Evolutionary conservation across 2,113 vertebrate species (phyloP), one percentile per base, ranked within the genome.

Genomic region (Xenus cinereus): DNA sequence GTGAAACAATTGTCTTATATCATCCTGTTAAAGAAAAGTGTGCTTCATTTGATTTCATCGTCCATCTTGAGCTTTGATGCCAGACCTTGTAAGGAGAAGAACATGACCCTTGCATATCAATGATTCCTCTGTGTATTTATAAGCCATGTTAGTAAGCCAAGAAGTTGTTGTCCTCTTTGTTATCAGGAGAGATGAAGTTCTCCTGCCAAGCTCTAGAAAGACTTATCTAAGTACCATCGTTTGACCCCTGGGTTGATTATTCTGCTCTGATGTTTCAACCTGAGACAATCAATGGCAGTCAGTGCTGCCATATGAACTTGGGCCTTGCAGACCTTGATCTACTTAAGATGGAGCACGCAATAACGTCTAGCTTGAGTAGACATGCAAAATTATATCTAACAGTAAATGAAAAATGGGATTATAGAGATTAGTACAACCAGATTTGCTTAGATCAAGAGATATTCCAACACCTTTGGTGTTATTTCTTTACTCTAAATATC

Each of bases 341-440:
- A 4, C 14, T 37, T 66, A 24, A 72, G 16, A 37, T 1, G 1
- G 26, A 0, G 0, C 88, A 20, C 8, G 16, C 46, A 87, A 23
- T 12, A 88, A 76, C 59, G 33, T 6, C 8, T 19, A 71, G 9
- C 19, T 67, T 46, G 14, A 77, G 10, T 24, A 68, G 30, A 35
- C 13, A 30, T 13, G 32, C 1, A 69, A 33, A 78, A 59, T 56
- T 73, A 74, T 67, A 74, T 92, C 48, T 74, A 66, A 14, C 4
- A 50, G 10, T 27, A 76, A 79, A 37, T 67, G 10, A 71, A 10
- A 80, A 87, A 63, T n/a, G 19, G 13, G 7, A 87, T 82, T 30
- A 54, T 11, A 83, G 39, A 75, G 24, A 53, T 56, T 32, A 35
- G 6, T 24, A 64, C 18, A 86, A 45, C 4, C 15, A 84, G 35